Conservation (phyloP, 2,797 vertebrate genomes). For the Poliocrania exsul region DNA sequence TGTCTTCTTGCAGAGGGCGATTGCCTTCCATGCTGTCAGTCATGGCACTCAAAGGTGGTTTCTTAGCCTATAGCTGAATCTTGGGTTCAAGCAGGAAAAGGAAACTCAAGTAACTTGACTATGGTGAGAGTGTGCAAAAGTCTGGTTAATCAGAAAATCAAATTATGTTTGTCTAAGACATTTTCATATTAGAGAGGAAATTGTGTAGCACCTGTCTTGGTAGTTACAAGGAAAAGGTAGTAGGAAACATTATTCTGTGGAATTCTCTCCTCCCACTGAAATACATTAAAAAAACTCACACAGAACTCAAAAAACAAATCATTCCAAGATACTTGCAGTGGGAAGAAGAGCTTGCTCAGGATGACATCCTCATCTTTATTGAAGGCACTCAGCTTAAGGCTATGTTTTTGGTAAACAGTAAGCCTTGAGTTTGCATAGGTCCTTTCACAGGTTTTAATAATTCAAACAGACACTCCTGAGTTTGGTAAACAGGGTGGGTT, state of each 20-base stretch:
- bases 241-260: not conserved
- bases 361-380: too few species aligned
- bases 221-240: not conserved
- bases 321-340: not conserved
- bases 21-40: not conserved
- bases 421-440: slow-evolving; percentile 73
- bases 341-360: too few species aligned
- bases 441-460: slow-evolving; percentile 69
- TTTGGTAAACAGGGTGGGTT: not conserved
- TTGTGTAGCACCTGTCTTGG: not conserved
- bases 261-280: not conserved
- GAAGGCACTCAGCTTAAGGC: not conserved
- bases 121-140: not conserved
- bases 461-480: not conserved
- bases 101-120: not conserved
- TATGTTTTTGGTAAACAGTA: slow-evolving; percentile 81
- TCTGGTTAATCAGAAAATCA: not conserved
- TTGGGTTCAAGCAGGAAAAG: not conserved
- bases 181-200: not conserved
- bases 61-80: not conserved
- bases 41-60: not conserved
- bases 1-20: not conserved
- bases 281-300: not conserved
- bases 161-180: not conserved
- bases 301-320: not conserved